Base-by-base conservation (phyloP, 2,888 invertebrate genomes). In the Dyspetes luteomarginatus region DNA sequence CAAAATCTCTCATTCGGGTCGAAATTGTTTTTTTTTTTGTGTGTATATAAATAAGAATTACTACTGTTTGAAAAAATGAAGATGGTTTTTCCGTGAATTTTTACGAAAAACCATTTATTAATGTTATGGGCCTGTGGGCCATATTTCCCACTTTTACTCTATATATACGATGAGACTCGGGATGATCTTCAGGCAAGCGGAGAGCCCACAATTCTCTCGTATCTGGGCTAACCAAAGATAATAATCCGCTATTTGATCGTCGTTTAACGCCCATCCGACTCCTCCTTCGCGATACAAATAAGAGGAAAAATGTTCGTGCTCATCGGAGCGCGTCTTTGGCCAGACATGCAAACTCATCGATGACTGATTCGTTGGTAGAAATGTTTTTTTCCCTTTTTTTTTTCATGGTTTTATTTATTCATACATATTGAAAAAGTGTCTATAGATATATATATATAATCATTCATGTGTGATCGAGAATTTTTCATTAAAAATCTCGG, bases 171-270 rank as follows among this genome's bases (percentile, higher is more conserved):
- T 36, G 22, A 45, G 22, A 62, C 22, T 22, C 22, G 41, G 26
- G 62, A 74, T 52, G 9, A 17, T 55, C 50, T 55, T 30, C 71
- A 71, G 69, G 69, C 62, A 30, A 69, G 55, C 55, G 62, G 26
- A 58, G 78, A 58, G 82, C 74, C 65, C 62, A 69, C 50, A 58
- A 68, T 19, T 72, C 58, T 50, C 74, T 82, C 74, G 81, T 81
- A 84, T 84, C 85, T 82, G 76, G 84, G 83, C 81, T 84, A 84
- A 60, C 68, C 71, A 50, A 62, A 83, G 84, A 84, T 85, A 85
- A 85, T 84, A 58, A 83, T 83, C 85, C 82, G 83, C 83, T 85
- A 83, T 83, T 85, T 84, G 68, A 85, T 85, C 74, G 74, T 72
- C 74, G 75, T 78, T 83, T 64, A 80, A 80, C 83, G 82, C 77